phyloP scores from a whole-genome alignment of 2,113 vertebrate genomes.

The Thamnophis sirtalis region DNA sequence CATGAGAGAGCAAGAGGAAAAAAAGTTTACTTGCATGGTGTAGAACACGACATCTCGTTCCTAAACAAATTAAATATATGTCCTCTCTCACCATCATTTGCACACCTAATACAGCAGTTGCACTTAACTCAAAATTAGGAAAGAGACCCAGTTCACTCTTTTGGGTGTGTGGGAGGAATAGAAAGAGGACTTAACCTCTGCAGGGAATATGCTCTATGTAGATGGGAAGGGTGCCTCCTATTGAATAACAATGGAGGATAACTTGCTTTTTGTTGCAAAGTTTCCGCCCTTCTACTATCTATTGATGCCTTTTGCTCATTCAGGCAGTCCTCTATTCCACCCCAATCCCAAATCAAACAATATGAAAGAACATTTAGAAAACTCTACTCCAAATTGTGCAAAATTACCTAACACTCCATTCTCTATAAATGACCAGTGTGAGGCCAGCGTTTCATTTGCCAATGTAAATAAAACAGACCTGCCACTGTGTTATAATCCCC shows the following conservation, averaged over 20 bases:
- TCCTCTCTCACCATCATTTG: not conserved
- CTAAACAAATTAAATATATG: not conserved
- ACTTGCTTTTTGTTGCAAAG: slow-evolving; percentile 35
- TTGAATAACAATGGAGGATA: slow-evolving; percentile 39
- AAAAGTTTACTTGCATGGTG: slow-evolving; percentile 31
- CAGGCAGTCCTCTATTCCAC: slow-evolving; percentile 20
- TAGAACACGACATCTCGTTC: slow-evolving; percentile 3
- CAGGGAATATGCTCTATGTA: slow-evolving; percentile 54
- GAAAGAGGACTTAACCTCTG: slow-evolving; percentile 48
- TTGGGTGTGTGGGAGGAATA: slow-evolving; percentile 12
- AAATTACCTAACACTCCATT: slow-evolving; percentile 41
- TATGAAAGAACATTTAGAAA: slow-evolving; percentile 58
- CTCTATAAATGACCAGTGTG: slow-evolving; percentile 64
- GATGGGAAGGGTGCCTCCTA: slow-evolving; percentile 36
- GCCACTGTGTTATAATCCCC: slow-evolving; percentile 68
- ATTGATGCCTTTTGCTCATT: slow-evolving; percentile 36
- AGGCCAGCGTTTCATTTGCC: slow-evolving; percentile 66
- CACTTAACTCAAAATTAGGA: slow-evolving; percentile 42
- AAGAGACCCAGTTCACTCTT: slow-evolving; percentile 30
- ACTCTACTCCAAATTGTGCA: slow-evolving; percentile 22
- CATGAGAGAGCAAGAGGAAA: not conserved
- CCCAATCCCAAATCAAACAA: slow-evolving; percentile 4
- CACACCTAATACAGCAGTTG: slow-evolving; percentile 21
- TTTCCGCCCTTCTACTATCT: slow-evolving; percentile 6
- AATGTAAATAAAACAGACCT: slow-evolving; percentile 69